These are phyloP conservation scores for Pseudochaenichthys georgianus DNA, from an alignment of 2,797 vertebrate species.

Conservation along the genomic window DNA sequence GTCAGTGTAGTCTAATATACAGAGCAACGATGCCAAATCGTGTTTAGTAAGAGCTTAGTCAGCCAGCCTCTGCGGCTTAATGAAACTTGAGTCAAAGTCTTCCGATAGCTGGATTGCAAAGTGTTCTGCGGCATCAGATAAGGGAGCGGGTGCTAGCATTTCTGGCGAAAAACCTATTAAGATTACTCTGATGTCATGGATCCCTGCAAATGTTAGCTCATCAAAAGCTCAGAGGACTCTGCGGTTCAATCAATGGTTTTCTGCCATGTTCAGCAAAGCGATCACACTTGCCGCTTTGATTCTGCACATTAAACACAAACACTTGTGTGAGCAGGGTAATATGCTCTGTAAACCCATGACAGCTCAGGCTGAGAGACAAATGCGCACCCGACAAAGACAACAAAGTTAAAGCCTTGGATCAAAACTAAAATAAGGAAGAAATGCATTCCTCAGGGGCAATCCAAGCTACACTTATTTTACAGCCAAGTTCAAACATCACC, in stretches of 20 bases:
- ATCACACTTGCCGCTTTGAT: slow-evolving; percentile 68
- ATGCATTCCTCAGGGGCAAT: slow-evolving; percentile 47
- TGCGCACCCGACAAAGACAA: slow-evolving; percentile 38
- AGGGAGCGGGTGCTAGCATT: slow-evolving; percentile 56
- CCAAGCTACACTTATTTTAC: slow-evolving; percentile 53
- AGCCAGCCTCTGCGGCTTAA: slow-evolving; percentile 69
- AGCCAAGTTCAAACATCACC: slow-evolving; percentile 65
- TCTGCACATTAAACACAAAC: slow-evolving; percentile 71
- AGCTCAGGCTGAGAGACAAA: slow-evolving; percentile 43
- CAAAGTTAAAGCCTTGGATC: slow-evolving; percentile 32
- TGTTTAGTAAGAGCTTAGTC: slow-evolving; percentile 75
- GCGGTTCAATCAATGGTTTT: slow-evolving; percentile 69
- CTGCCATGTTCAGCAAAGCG: slow-evolving; percentile 70
- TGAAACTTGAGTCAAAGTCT: slow-evolving; percentile 76
- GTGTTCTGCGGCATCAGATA: slow-evolving; percentile 74
- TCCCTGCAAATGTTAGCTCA: slow-evolving; percentile 75
- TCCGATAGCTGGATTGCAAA: slow-evolving; percentile 76
- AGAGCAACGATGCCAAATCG: slow-evolving; percentile 47
- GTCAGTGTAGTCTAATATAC: slow-evolving; percentile 26
- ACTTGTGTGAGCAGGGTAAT: slow-evolving; percentile 41
- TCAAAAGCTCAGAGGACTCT: slow-evolving; percentile 69
- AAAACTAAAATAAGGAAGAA: slow-evolving; percentile 48
- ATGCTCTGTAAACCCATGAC: slow-evolving; percentile 49
- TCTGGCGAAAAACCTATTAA: slow-evolving; percentile 61
- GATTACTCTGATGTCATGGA: slow-evolving; percentile 77